A percentile compares a stretch with the other conserved stretches of the same genome.
phyloP scores from a whole-genome alignment of 1,140 invertebrate species.

The Drosophila sechellia region DNA sequence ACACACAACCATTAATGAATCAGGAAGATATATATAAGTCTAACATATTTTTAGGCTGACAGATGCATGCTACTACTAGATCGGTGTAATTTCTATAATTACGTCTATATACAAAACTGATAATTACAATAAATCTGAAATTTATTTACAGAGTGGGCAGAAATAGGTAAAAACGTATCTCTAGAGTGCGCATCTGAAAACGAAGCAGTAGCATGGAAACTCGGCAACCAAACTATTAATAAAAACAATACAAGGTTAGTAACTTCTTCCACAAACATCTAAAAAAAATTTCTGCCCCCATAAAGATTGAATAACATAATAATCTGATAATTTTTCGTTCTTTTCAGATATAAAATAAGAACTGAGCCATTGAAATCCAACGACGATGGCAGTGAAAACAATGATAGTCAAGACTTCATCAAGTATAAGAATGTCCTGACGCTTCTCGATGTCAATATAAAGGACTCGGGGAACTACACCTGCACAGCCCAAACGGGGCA shows the following conservation, averaged over 20 bases:
- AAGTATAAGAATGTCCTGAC: constrained; percentile 60
- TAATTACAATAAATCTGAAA: background rate
- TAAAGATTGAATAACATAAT: background rate
- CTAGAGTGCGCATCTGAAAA: constrained; percentile 84
- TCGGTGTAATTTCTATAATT: too few relatives aligned
- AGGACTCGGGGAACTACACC: constrained; percentile 85
- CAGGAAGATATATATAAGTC: too few relatives aligned
- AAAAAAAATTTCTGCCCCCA: background rate
- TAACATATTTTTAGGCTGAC: too few relatives aligned
- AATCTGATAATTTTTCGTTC: background rate
- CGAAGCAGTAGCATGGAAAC: constrained; percentile 84
- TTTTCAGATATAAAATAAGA: constrained; percentile 42
- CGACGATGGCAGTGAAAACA: constrained; percentile 30
- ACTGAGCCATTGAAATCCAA: constrained; percentile 27
- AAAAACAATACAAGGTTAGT: constrained; percentile 79
- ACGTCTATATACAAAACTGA: background rate
- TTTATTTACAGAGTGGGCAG: constrained; percentile 53
- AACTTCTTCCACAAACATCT: too few relatives aligned
- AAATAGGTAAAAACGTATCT: constrained; percentile 84
- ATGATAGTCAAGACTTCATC: constrained; percentile 34
- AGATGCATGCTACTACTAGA: too few relatives aligned
- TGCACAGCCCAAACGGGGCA: constrained; percentile 82
- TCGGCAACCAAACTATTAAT: constrained; percentile 84
- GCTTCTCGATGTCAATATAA: constrained; percentile 80
- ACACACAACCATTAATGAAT: too few relatives aligned